These are phyloP conservation scores for Heliconius hortense DNA, from an alignment of 2,888 invertebrate species.

Conservation along the genomic window DNA sequence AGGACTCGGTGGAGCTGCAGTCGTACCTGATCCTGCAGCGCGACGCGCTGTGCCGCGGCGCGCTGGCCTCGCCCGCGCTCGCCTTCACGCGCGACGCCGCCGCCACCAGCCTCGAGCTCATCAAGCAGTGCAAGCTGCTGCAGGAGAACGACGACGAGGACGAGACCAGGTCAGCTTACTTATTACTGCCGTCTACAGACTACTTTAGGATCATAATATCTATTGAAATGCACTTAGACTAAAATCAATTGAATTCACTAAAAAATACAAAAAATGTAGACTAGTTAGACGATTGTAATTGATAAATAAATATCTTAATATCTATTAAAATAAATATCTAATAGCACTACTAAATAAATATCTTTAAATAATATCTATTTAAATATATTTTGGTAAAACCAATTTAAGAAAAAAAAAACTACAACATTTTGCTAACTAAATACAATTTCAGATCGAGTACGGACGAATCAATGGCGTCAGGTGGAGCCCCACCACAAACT, in stretches of 20 bases:
- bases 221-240: background rate
- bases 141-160: slow-evolving; percentile 84
- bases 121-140: slow-evolving; percentile 80
- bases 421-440: too few species aligned
- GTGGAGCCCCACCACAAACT: slow-evolving; percentile 65
- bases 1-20: slow-evolving; percentile 97
- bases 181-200: too few species aligned
- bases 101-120: slow-evolving; percentile 86
- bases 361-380: too few species aligned
- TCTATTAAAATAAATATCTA: too few species aligned
- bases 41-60: slow-evolving; percentile 87
- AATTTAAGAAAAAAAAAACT: too few species aligned
- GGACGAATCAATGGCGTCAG: slow-evolving; percentile 73
- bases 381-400: too few species aligned
- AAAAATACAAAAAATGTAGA: too few species aligned
- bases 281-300: too few species aligned
- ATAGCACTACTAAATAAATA: too few species aligned
- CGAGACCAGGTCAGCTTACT: slow-evolving; percentile 81
- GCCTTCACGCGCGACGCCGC: slow-evolving; percentile 90
- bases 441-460: slow-evolving; percentile 64
- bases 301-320: too few species aligned
- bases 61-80: slow-evolving; percentile 93
- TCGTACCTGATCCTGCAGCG: slow-evolving; percentile 92
- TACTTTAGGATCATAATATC: too few species aligned
- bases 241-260: too few species aligned